These are phyloP conservation scores for Allolobophora icterica DNA, from an alignment of 2,888 invertebrate species.

Conservation along the genomic window DNA sequence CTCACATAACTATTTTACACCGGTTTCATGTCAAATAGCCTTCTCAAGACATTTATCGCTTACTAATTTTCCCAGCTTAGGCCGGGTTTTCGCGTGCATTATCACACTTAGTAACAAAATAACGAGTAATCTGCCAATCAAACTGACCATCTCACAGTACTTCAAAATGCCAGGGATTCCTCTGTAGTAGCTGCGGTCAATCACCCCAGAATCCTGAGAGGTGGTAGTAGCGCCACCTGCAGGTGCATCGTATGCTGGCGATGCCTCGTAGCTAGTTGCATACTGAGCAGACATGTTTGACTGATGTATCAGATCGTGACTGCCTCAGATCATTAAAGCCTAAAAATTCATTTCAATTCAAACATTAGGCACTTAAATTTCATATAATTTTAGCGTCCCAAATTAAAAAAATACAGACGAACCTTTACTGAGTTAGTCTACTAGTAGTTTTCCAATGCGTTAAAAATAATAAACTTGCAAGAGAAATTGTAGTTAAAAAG, in stretches of 20 bases:
- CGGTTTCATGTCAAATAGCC: no score
- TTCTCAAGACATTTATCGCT: no score
- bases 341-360: background rate
- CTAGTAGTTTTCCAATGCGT: no score
- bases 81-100: no score
- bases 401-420: no score
- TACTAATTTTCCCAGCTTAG: no score
- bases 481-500: no score
- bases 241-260: constrained; percentile 1
- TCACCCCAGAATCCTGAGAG: constrained; percentile 24
- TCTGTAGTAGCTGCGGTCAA: constrained; percentile 32
- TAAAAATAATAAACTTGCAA: no score
- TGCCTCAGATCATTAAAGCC: constrained; percentile 5
- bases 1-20: no score
- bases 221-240: background rate
- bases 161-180: constrained; percentile 38
- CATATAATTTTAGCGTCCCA: no score
- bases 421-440: no score
- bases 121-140: background rate
- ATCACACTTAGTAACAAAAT: background rate
- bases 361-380: background rate
- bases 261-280: background rate
- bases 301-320: background rate
- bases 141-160: constrained; percentile 28
- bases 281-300: background rate